Conservation (phyloP, 2,113 vertebrate species). For the Odontesthes bonariensis region DNA sequence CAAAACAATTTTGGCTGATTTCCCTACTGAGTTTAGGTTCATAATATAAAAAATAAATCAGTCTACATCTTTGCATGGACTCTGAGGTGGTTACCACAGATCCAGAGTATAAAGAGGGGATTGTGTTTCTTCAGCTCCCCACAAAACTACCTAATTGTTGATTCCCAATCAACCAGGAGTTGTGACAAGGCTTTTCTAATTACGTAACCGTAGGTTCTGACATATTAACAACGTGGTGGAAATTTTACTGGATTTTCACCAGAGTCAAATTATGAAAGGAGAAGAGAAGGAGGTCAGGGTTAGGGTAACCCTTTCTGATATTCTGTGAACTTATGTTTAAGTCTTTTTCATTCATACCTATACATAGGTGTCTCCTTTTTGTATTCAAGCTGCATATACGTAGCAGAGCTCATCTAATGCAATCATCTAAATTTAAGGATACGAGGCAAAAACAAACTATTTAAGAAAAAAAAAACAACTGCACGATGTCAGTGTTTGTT, state of each 20-base stretch:
- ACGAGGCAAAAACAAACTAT: constrained; percentile 7
- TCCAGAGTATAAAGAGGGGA: constrained; percentile 80
- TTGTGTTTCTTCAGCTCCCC: constrained; percentile 83
- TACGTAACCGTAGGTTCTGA: constrained; percentile 80
- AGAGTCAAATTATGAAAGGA: constrained; percentile 29
- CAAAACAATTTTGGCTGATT: constrained; percentile 39
- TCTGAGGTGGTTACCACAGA: constrained; percentile 60
- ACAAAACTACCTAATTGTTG: constrained; percentile 83
- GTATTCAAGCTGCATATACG: neutral
- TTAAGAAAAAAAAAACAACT: constrained; percentile 46
- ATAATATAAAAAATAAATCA: constrained; percentile 44
- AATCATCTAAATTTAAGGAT: neutral
- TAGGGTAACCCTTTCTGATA: neutral
- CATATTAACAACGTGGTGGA: constrained; percentile 69
- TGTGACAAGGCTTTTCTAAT: constrained; percentile 74
- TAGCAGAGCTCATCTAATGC: neutral
- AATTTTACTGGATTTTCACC: constrained; percentile 53
- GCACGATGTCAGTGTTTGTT: constrained; percentile 44
- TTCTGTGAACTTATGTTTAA: neutral
- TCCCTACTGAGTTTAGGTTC: constrained; percentile 32
- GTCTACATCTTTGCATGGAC: constrained; percentile 52
- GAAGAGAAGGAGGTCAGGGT: neutral
- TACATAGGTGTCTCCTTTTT: neutral
- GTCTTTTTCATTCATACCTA: neutral
- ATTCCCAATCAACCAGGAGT: constrained; percentile 80